Evolutionary conservation across 2,888 invertebrate species (phyloP), one percentile per base, ranked within the genome.

Genomic region (Meandrusa payeni): DNA sequence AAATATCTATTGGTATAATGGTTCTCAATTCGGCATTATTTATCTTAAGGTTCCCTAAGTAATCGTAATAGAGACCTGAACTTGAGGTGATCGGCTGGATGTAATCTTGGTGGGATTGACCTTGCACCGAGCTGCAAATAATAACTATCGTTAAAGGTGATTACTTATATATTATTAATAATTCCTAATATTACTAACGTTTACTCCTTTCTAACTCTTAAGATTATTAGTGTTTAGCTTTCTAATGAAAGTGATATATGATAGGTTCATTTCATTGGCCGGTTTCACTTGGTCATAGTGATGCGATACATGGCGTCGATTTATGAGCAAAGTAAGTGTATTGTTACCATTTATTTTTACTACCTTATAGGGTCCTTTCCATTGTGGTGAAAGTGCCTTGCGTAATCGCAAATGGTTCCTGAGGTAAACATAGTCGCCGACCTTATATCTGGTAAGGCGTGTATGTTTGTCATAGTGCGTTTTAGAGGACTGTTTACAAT

Each of bases 321-420:
- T 51, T 1, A 53, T 51, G 3, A 1, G 49, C 46, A 27, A 5
- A 2, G 31, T 31, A 9, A 31, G 10, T 5, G 19, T 31, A 9
- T 54, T 51, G 0, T 48, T 54, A 3, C 48, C 50, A 29, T 56
- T 40, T 7, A 57, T 26, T 37, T 57, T 55, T 1, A 57, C 17
- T 3, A 54, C 32, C 22, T 57, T 57, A 20, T 52, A 59, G 0
- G 55, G 55, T 0, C 56, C 59, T 47, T 58, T 57, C 57, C 55
- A 59, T 0, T 50, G 6, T 0, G 56, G 55, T 0, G 32, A 10
- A 5, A 33, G n/a, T 11, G 7, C 22, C n/a, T 34, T 13, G 2
- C 12, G 13, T 2, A 34, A 34, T 2, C 22, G n/a, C n/a, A 34
- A 12, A n/a, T 34, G 20, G 2, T 23, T 34, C 5, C 23, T 22